A percentile compares a stretch with the other conserved stretches of the same genome.
Conservation (phyloP, 2,888 invertebrate species). For the Chrysotoxum bicinctum region DNA sequence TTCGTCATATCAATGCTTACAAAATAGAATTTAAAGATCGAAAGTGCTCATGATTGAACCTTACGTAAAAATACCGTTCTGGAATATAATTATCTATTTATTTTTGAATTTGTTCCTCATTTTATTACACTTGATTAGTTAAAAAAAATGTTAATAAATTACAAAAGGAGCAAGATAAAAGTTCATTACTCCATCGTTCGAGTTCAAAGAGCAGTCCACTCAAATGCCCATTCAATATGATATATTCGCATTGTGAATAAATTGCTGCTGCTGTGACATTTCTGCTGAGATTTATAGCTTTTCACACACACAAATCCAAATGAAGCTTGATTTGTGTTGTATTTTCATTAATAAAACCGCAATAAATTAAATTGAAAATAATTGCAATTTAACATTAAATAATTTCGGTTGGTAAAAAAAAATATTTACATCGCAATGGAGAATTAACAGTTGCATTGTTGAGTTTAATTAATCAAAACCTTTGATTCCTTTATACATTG, state of each 20-base stretch:
- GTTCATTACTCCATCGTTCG: not conserved
- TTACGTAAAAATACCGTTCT: no score
- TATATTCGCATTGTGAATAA: slow-evolving; percentile 19
- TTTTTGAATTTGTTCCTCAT: no score
- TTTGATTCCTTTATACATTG: no score
- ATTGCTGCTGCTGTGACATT: slow-evolving; percentile 26
- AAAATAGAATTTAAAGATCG: no score
- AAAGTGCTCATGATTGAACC: no score
- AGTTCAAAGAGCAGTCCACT: slow-evolving; percentile 22
- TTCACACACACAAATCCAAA: not conserved
- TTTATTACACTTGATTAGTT: no score
- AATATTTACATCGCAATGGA: not conserved
- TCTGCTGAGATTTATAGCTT: slow-evolving; percentile 44
- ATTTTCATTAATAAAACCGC: slow-evolving; percentile 48
- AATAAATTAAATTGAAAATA: slow-evolving; percentile 53
- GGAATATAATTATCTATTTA: no score
- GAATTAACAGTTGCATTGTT: not conserved
- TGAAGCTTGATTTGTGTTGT: not conserved
- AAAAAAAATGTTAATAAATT: not conserved
- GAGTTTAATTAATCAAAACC: not conserved
- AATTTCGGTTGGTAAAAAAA: not conserved
- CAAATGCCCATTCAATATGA: slow-evolving; percentile 40
- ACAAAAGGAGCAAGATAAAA: not conserved
- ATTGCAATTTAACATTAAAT: slow-evolving; percentile 39
- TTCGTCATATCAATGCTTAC: no score